Evolutionary conservation across 2,113 vertebrate genomes (phyloP).

Genomic region (Eulemur macaco): DNA sequence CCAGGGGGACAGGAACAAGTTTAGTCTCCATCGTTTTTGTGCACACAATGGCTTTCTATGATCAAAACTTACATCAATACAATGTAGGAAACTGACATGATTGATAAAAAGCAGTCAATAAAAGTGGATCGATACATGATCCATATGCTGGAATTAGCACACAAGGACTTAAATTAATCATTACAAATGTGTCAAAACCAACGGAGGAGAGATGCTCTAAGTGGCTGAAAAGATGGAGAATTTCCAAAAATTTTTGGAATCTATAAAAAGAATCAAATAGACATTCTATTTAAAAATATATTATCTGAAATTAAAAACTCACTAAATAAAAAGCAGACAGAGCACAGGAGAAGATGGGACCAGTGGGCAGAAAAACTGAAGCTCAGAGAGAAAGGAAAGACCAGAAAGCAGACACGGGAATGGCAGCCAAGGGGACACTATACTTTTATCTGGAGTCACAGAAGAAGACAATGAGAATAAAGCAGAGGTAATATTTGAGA

Average conservation of each 20-base stretch:
- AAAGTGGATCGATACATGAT: not conserved
- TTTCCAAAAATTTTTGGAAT: not conserved
- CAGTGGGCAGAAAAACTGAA: not conserved
- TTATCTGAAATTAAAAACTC: not conserved
- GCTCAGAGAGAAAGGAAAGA: not conserved
- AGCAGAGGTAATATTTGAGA: not conserved
- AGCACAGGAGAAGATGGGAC: not conserved
- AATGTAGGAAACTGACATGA: not conserved
- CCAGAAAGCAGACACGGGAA: not conserved
- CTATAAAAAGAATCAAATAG: not conserved
- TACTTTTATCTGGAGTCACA: not conserved
- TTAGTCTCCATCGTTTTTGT: not conserved
- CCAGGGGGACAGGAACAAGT: not conserved
- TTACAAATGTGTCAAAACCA: not conserved
- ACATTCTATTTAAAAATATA: not conserved
- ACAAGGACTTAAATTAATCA: not conserved
- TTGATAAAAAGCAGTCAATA: not conserved
- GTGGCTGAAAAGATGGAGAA: not conserved
- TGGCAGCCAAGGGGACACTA: accelerated
- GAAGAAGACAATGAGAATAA: not conserved
- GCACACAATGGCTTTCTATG: not conserved
- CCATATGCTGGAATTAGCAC: not conserved
- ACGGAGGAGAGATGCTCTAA: not conserved
- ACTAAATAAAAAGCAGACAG: not conserved
- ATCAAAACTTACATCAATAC: too few relatives aligned